Evolutionary conservation across 2,888 invertebrate genomes (phyloP).

Genomic region (Lagria hirta): DNA sequence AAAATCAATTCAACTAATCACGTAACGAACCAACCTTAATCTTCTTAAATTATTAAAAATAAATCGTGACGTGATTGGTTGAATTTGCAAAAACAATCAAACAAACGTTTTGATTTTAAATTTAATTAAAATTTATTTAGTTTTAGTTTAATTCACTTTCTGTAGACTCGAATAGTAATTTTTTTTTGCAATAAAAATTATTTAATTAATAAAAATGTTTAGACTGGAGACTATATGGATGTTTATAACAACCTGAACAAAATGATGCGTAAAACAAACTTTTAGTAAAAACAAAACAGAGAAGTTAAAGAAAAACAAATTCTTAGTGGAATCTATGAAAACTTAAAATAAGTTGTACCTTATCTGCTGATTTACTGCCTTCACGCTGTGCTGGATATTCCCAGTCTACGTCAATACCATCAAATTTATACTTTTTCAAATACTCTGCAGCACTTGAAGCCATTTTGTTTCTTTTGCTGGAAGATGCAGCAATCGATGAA

Average conservation of each 20-base stretch:
- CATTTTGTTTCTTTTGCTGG: conserved; percentile 2
- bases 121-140: too few relatives aligned
- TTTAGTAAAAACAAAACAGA: too few relatives aligned
- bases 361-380: conserved; percentile 9
- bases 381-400: conserved; percentile 14
- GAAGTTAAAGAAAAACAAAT: too few relatives aligned
- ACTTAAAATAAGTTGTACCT: conserved; percentile 2
- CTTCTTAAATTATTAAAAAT: neutral
- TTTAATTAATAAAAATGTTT: too few relatives aligned
- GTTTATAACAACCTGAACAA: too few relatives aligned
- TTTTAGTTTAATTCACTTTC: too few relatives aligned
- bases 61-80: neutral
- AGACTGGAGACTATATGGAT: too few relatives aligned
- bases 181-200: too few relatives aligned
- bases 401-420: conserved; percentile 24
- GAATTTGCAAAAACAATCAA: too few relatives aligned
- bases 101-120: too few relatives aligned
- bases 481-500: conserved; percentile 11
- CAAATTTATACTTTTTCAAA: conserved; percentile 12
- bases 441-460: conserved; percentile 5
- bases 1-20: neutral
- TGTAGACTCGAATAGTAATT: too few relatives aligned
- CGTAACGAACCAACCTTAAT: neutral
- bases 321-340: neutral
- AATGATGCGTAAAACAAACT: too few relatives aligned